Evolutionary conservation across 2,797 vertebrate species (phyloP).

Genomic region (Notolabrus celidotus): DNA sequence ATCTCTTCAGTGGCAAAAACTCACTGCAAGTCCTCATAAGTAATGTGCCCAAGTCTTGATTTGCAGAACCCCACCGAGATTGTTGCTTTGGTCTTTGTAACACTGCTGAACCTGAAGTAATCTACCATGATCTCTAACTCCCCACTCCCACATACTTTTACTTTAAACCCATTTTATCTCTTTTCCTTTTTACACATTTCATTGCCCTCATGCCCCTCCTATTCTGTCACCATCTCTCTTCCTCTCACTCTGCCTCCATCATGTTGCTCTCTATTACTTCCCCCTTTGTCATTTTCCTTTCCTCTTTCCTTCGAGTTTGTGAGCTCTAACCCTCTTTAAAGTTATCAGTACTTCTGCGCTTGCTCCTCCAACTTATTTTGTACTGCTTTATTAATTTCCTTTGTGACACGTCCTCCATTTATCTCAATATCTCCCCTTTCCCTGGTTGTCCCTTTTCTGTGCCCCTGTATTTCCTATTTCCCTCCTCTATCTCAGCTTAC

Average conservation of each 20-base stretch:
- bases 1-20: slow-evolving; percentile 48
- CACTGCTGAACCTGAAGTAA: slow-evolving; percentile 66
- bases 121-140: slow-evolving; percentile 53
- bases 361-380: slow-evolving; percentile 5
- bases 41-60: slow-evolving; percentile 57
- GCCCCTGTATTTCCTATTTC: slow-evolving; percentile 14
- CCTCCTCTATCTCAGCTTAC: slow-evolving; percentile 30
- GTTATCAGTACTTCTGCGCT: slow-evolving; percentile 26
- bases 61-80: slow-evolving; percentile 53
- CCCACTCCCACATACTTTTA: slow-evolving; percentile 44
- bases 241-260: slow-evolving; percentile 34
- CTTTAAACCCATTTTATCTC: slow-evolving; percentile 61
- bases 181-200: slow-evolving; percentile 50
- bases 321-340: slow-evolving; percentile 35
- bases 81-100: slow-evolving; percentile 58
- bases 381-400: slow-evolving; percentile 3
- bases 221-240: slow-evolving; percentile 41
- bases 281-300: slow-evolving; percentile 27
- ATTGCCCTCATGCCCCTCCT: slow-evolving; percentile 48
- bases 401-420: slow-evolving; percentile 18
- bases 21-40: slow-evolving; percentile 56
- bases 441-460: neutral
- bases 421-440: neutral
- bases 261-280: slow-evolving; percentile 47
- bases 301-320: slow-evolving; percentile 23